A percentile compares a stretch with the other conserved stretches of the same genome.
phyloP scores from a whole-genome alignment of 2,888 invertebrate species.

The Drosophila siamana region DNA sequence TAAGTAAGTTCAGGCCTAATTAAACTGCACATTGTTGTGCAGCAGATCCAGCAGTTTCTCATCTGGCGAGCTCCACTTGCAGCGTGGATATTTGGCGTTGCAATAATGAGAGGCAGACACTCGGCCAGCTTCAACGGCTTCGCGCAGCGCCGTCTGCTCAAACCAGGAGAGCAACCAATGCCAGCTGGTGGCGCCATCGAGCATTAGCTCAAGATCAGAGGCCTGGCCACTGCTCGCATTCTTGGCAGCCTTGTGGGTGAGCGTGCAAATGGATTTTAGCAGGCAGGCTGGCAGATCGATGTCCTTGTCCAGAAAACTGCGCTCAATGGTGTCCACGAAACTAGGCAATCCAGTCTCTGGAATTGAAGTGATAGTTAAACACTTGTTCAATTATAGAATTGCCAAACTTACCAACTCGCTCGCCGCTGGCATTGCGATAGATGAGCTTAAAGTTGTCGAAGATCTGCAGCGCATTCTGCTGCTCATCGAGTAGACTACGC shows the following conservation, averaged over 20 bases:
- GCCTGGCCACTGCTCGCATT: conserved; percentile 82
- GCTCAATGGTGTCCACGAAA: conserved; percentile 86
- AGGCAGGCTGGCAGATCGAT: conserved; percentile 88
- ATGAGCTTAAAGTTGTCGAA: conserved; percentile 77
- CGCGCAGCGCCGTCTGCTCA: conserved; percentile 86
- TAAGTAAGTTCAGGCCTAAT: too few species aligned
- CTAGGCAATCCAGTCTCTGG: conserved; percentile 75
- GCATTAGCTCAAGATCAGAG: conserved; percentile 86
- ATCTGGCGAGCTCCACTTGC: conserved; percentile 84
- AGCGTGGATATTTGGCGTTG: conserved; percentile 85
- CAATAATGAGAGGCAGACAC: conserved; percentile 77
- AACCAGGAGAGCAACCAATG: conserved; percentile 85
- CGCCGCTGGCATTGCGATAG: conserved; percentile 74
- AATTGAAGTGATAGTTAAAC: background rate
- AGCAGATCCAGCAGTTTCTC: conserved; percentile 68
- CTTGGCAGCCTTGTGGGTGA: conserved; percentile 84
- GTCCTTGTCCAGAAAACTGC: conserved; percentile 86
- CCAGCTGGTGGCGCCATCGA: conserved; percentile 86
- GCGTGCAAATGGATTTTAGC: conserved; percentile 87
- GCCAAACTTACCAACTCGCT: conserved; percentile 64
- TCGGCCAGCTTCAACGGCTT: conserved; percentile 86
- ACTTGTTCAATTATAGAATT: fast-evolving
- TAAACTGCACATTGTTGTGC: conserved; percentile 69
- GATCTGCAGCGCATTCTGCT: conserved; percentile 40
- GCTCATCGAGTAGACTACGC: conserved; percentile 39